Base-by-base conservation (phyloP, 1,140 invertebrate genomes). In the Ostrea edulis region DNA sequence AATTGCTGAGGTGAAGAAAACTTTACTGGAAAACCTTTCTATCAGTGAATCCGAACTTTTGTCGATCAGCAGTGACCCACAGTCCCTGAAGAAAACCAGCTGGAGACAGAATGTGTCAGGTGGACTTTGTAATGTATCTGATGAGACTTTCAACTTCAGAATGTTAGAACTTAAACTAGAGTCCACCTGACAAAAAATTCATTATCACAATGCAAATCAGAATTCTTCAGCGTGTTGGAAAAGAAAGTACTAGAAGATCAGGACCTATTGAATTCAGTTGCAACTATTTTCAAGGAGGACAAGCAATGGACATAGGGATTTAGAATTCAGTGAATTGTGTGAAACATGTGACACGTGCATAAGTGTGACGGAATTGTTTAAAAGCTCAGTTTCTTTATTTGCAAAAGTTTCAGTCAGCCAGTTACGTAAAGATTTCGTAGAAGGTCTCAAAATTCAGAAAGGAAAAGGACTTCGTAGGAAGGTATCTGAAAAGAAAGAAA, bases 401-500 rank as follows among this genome's bases (percentile, higher is more conserved):
- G 22, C 87, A 12, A 82, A 85, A 55, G 86, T 89, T 5, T 86
- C 84, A 14, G 29, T 89, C 8, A 12, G 51, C 65, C 89, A 89
- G 20, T 87, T 89, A 17, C 29, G 89, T 22, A 87, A 84, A 71
- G 84, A 87, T 68, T 89, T 68, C 54, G 53, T 87, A 9, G n/a
- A 52, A 20, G 54, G 83, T 44, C 22, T 87, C 8, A 83, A 17
- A 71, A 58, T 85, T 12, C 65, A 86, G 17, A 89, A 89, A 29
- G 44, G 68, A 14, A 89, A 87, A 44, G 89, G 86, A 44, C 84
- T 89, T 17, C 52, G 86, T 22, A 87, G 62, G 22, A 89, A 71
- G 14, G 71, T 89, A 0, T 55, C 65, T 53, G 86, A 87, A 7
- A 85, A 85, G 14, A 54, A 51, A 25, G 51, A 85, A 68, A 12